These are phyloP conservation scores for Pogona vitticeps DNA, from an alignment of 2,113 vertebrate species.

Conservation along the genomic window DNA sequence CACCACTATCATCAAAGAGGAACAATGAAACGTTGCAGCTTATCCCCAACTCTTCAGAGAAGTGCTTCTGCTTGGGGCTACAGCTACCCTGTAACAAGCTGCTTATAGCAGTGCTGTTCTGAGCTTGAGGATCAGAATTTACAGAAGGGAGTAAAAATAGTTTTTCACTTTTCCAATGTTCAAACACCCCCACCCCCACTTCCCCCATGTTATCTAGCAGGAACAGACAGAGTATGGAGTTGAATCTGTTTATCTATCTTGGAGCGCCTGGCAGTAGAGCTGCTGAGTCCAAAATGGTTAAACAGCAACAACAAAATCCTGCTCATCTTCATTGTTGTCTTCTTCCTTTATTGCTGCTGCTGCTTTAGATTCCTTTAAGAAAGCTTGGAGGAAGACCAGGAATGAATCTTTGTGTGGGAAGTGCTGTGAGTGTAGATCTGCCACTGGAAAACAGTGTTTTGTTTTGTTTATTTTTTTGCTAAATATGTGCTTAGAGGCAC, in stretches of 20 bases:
- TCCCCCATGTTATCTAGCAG: neutral
- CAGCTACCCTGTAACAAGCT: neutral
- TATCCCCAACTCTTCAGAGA: neutral
- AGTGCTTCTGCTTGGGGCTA: neutral
- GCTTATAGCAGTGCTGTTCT: neutral
- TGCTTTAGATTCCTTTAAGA: neutral
- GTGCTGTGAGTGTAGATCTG: neutral
- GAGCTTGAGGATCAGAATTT: neutral
- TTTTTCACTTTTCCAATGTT: neutral
- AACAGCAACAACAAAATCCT: neutral
- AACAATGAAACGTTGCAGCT: neutral
- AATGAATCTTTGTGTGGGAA: neutral
- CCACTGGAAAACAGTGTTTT: neutral
- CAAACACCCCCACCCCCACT: neutral
- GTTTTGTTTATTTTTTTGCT: neutral
- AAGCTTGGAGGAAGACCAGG: neutral
- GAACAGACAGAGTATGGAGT: neutral
- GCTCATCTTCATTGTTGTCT: neutral
- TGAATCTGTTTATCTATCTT: neutral
- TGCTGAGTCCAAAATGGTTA: neutral
- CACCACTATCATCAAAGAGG: neutral
- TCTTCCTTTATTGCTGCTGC: too few species aligned
- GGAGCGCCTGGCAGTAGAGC: neutral
- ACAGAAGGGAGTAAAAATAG: neutral
- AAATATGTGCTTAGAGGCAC: too few species aligned